Percentiles rank a stretch among this genome's conserved stretches.
Evolutionary conservation across 2,113 vertebrate species (phyloP).

Genomic region (Prochilodus magdalenae): DNA sequence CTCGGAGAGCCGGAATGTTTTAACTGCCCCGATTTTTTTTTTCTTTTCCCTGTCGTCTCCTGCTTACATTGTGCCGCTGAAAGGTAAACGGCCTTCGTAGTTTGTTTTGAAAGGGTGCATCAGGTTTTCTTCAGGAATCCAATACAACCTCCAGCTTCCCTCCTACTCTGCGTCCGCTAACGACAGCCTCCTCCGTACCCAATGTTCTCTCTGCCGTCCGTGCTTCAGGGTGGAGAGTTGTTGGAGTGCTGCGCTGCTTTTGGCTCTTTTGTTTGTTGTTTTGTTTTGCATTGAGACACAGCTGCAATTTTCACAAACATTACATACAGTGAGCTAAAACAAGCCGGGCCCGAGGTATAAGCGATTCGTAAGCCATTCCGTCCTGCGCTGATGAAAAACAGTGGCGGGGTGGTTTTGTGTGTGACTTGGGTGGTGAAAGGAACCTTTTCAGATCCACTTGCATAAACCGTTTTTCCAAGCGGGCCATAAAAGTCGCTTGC

Average conservation of each 20-base stretch:
- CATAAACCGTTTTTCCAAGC: background rate
- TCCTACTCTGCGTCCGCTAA: background rate
- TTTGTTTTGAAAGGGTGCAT: background rate
- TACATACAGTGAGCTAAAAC: background rate
- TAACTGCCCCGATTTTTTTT: no score
- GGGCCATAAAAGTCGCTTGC: background rate
- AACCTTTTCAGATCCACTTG: background rate
- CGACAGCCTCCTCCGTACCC: background rate
- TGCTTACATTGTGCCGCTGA: background rate
- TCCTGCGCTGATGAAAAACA: background rate
- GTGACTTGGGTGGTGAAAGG: background rate
- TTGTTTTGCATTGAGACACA: background rate
- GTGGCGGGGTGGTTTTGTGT: background rate
- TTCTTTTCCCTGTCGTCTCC: no score
- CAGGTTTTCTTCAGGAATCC: background rate
- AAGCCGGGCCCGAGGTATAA: constrained; percentile 3
- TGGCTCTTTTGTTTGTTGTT: background rate
- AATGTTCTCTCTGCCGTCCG: background rate
- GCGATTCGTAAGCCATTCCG: background rate
- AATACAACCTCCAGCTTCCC: background rate
- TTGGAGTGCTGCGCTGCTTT: background rate
- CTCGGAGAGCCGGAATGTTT: no score
- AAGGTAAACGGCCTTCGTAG: background rate
- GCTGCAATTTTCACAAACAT: constrained; percentile 4
- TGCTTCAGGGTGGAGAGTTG: background rate